Percentiles rank a stretch among this genome's conserved stretches.
phyloP scores from a whole-genome alignment of 1,140 invertebrate genomes.

The Drosophila pallidifrons region DNA sequence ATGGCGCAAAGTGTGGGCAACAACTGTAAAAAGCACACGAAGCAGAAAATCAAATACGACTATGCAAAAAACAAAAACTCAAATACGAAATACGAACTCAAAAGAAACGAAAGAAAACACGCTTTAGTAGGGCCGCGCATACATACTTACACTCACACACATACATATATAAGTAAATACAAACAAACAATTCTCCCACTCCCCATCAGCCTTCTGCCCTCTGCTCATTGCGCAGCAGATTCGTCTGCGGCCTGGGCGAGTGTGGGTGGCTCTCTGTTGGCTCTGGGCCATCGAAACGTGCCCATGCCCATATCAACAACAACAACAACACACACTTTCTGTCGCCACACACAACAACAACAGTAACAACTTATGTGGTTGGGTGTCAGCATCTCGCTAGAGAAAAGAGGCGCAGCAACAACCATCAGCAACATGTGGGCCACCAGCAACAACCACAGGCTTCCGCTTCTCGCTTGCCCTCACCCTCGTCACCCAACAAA shows the following conservation, averaged over 20 bases:
- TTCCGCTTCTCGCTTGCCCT: not conserved
- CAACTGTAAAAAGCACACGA: constrained; percentile 82
- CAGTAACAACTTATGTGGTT: constrained; percentile 17
- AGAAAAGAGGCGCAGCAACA: constrained; percentile 60
- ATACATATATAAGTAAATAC: not conserved
- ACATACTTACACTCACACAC: constrained; percentile 7
- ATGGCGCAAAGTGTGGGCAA: constrained; percentile 47
- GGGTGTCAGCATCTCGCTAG: constrained; percentile 40
- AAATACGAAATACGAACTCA: constrained; percentile 78
- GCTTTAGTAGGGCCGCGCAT: constrained; percentile 21
- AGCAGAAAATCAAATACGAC: constrained; percentile 80
- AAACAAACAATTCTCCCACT: constrained; percentile 27
- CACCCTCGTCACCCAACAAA: constrained; percentile 44
- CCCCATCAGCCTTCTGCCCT: not conserved
- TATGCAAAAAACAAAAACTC: constrained; percentile 63
- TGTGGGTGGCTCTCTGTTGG: constrained; percentile 70
- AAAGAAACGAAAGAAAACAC: constrained; percentile 67
- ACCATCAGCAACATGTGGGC: constrained; percentile 74
- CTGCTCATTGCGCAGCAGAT: not conserved
- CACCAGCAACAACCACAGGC: constrained; percentile 17
- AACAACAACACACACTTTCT: constrained; percentile 38
- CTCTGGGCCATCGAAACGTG: constrained; percentile 74
- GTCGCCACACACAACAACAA: constrained; percentile 58
- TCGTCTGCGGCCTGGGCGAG: constrained; percentile 34
- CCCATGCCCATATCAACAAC: constrained; percentile 60